Percentiles rank a stretch among this genome's conserved stretches.
phyloP scores from a whole-genome alignment of 2,888 invertebrate species.

The Therioaphis trifolii region DNA sequence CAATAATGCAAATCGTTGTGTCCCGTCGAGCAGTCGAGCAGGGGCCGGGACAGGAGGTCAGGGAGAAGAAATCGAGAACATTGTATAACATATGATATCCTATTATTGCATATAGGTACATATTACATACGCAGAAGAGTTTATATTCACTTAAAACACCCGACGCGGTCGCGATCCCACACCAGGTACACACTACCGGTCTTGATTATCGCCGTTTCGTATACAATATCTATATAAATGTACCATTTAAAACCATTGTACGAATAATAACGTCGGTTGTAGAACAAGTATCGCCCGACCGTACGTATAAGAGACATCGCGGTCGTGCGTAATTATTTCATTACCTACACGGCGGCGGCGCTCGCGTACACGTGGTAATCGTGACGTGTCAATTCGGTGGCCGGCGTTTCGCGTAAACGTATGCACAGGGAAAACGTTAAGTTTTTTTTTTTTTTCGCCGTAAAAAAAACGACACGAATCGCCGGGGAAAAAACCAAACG shows the following conservation, averaged over 20 bases:
- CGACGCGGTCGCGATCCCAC: not conserved
- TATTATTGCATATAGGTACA: too few species aligned
- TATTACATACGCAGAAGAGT: too few species aligned
- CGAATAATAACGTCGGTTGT: constrained; percentile 31
- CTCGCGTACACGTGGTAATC: not conserved
- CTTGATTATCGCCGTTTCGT: not conserved
- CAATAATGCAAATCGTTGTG: too few species aligned
- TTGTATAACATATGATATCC: too few species aligned
- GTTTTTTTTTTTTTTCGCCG: constrained; percentile 5
- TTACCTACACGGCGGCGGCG: constrained; percentile 2
- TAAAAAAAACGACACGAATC: constrained; percentile 7
- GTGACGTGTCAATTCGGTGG: constrained; percentile 56
- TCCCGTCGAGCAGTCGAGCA: too few species aligned
- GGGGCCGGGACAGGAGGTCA: too few species aligned
- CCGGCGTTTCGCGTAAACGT: constrained; percentile 42
- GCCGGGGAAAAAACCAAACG: not conserved
- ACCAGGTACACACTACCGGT: not conserved
- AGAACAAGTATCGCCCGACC: constrained; percentile 22
- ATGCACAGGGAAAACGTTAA: constrained; percentile 30
- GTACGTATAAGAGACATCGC: constrained; percentile 2
- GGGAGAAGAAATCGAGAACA: too few species aligned
- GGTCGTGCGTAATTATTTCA: constrained; percentile 62
- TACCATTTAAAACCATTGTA: constrained; percentile 26
- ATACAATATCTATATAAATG: too few species aligned
- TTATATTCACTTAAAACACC: too few species aligned